phyloP scores from a whole-genome alignment of 2,888 invertebrate genomes.

The Ariolimax columbianus region DNA sequence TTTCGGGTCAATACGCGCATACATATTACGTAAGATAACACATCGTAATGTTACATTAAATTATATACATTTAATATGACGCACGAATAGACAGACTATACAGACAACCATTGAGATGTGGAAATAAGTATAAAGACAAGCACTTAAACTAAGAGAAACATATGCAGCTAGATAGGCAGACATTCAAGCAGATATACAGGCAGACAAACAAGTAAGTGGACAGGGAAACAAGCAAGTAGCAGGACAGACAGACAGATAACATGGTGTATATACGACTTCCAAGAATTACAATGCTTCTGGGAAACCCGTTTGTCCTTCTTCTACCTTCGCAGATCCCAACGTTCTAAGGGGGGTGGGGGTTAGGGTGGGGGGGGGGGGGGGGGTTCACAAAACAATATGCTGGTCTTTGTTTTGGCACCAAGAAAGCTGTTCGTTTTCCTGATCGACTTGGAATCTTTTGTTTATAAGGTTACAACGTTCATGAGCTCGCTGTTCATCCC shows the following conservation, averaged over 20 bases:
- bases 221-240: not conserved
- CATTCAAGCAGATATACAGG: not conserved
- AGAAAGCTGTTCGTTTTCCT: constrained; percentile 15
- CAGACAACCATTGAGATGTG: too few species aligned
- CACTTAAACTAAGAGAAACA: not conserved
- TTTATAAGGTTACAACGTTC: constrained; percentile 22
- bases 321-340: not conserved
- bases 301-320: not conserved
- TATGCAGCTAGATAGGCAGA: not conserved
- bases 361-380: not conserved
- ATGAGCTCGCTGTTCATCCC: not conserved
- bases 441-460: not conserved
- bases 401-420: not conserved
- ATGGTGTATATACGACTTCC: not conserved
- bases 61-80: too few species aligned
- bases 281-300: not conserved
- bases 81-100: too few species aligned
- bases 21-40: too few species aligned
- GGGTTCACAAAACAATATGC: not conserved
- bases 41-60: too few species aligned
- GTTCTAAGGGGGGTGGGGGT: too few species aligned
- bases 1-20: too few species aligned
- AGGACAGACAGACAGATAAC: not conserved
- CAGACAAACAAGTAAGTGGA: not conserved
- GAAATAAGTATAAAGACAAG: not conserved